Evolutionary conservation across 2,797 vertebrate species (phyloP), one percentile per base, ranked within the genome.

Genomic region (Chiroxiphia lanceolata): DNA sequence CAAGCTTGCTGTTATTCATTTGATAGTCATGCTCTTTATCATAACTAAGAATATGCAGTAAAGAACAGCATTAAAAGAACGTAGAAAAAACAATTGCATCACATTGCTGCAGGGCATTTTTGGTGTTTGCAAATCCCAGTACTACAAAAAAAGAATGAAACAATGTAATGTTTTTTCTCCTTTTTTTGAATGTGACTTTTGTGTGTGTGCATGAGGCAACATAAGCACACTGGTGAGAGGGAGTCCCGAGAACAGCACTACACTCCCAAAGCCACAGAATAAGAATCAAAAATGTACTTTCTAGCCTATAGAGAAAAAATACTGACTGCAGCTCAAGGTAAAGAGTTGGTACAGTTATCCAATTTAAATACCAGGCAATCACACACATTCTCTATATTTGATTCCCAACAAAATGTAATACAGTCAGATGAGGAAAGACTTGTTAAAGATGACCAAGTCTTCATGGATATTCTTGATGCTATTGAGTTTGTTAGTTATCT

Each of bases 21-120:
- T 83, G 91, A 95, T 87, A 95, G 94, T 92, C 86, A 93, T 85
- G 89, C 76, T 96, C 27, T 93, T 94, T 95, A 93, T 93, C 42
- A 0, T 78, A 88, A 95, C 86, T 87, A 96, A 79, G 88, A 90
- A 79, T 79, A 94, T 44, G 78, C 63, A 82, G 79, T 81, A 89
- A 93, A 94, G 90, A 94, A 92, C 40, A 95, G 56, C 34, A 80
- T 77, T 86, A 93, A 90, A 96, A 90, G 63, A 89, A 90, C 65
- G 82, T 33, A 95, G 82, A 85, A 93, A 90, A 95, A 94, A 86
- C 61, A 93, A 95, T 42, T 70, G 84, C 50, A 60, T 33, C 31
- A 67, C 59, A 91, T 94, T 68, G 84, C 93, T 88, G 42, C 54
- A 88, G 79, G 91, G 79, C 34, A 67, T 67, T 83, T 96, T 79